These are phyloP conservation scores for Ceyx erithaca DNA, from an alignment of 2,797 vertebrate species.

Conservation along the genomic window DNA sequence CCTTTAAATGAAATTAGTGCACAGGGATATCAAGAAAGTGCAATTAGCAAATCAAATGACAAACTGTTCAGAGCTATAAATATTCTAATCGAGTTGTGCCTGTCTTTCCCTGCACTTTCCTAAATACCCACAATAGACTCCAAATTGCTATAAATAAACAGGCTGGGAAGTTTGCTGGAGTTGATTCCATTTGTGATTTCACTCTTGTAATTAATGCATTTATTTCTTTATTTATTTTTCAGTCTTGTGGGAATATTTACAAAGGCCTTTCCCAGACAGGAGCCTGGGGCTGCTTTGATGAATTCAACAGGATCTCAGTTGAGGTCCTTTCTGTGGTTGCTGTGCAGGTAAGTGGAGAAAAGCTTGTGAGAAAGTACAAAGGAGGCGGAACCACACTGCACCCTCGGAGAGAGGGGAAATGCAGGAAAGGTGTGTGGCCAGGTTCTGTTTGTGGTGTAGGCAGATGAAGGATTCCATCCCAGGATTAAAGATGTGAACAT, in stretches of 20 bases:
- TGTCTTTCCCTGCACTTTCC: slow-evolving; percentile 17
- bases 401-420: background rate
- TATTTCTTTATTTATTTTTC: slow-evolving; percentile 44
- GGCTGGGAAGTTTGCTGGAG: background rate
- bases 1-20: slow-evolving; percentile 49
- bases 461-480: background rate
- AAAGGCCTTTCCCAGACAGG: slow-evolving; percentile 97
- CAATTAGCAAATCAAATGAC: slow-evolving; percentile 58
- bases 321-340: slow-evolving; percentile 97
- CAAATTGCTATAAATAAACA: slow-evolving; percentile 45
- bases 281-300: slow-evolving; percentile 98
- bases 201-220: background rate
- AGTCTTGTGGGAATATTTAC: slow-evolving; percentile 98
- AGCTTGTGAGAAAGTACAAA: background rate
- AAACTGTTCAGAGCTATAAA: slow-evolving; percentile 24
- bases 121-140: slow-evolving; percentile 19
- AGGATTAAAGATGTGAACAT: background rate
- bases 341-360: slow-evolving; percentile 87
- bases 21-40: background rate
- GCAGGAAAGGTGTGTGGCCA: background rate
- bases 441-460: background rate
- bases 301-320: slow-evolving; percentile 97
- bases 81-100: slow-evolving; percentile 33
- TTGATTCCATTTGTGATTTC: slow-evolving; percentile 25
- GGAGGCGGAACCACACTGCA: background rate